Evolutionary conservation across 2,113 vertebrate species (phyloP), one percentile per base, ranked within the genome.

Genomic region (Pangasianodon gigas): DNA sequence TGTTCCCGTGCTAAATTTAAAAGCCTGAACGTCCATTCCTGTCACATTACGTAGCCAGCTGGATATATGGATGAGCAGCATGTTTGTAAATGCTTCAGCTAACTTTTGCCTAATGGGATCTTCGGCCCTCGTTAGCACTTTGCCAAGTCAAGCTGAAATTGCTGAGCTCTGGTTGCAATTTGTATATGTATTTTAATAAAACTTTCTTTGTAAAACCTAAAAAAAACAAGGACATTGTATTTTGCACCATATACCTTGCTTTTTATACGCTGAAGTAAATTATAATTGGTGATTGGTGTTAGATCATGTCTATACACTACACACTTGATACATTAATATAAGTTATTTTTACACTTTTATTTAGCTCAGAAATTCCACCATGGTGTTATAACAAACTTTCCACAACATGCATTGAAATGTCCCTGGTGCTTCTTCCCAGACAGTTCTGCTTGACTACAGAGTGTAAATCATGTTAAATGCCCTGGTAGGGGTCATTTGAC

Each of bases 401-500:
- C n/a, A 82, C 51, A 56, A 37, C 46, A 21, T 24, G 32, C 3
- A 11, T 24, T 1, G 18, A 44, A 88, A 71, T 56, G 56, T 37
- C 74, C 29, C 85, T 44, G 77, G 48, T 84, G 86, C 62, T 21
- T 88, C 90, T 84, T 91, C 44, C 71, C 32, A 52, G 58, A 54
- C 88, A 21, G 77, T 89, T 92, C 87, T 94, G 87, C 89, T 92
- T 93, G 92, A 94, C 92, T 92, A 85, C 89, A 86, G 81, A 94
- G 93, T 94, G 94, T 93, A 92, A 94, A 94, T 95, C 91, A 94
- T 91, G 91, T 93, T 94, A 94, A 94, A 94, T 93, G 92, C 93
- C 92, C 84, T 92, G 91, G 87, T 91, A 89, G 52, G 90, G 87
- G 93, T 93, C 94, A 94, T 92, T 93, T 94, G 94, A 94, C 87